A percentile compares a stretch with the other conserved stretches of the same genome.
Conservation (phyloP, 2,113 vertebrate species). For the Mastomys natalensis region DNA sequence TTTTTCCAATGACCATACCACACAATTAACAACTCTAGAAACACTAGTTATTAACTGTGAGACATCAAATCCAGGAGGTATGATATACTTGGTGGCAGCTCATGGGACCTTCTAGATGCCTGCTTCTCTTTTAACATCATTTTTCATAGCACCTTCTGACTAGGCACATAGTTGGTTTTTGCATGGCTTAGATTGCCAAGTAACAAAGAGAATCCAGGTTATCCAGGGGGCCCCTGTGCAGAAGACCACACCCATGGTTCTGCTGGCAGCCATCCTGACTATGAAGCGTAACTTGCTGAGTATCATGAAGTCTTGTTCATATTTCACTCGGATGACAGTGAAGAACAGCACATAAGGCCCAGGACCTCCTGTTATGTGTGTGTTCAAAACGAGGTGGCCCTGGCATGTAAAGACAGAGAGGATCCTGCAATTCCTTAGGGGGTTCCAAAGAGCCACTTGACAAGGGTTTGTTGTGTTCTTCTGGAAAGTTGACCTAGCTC, state of each 20-base stretch:
- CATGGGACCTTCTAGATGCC: rapidly evolving
- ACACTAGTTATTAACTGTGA: not conserved
- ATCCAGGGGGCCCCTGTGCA: too few species aligned
- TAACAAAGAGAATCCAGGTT: not conserved
- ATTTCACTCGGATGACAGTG: not conserved
- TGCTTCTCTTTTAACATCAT: not conserved
- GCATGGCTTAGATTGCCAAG: not conserved
- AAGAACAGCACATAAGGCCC: not conserved
- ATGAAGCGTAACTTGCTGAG: not conserved
- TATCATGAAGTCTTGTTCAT: not conserved
- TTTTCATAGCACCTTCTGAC: not conserved
- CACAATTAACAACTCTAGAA: not conserved
- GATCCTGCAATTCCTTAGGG: not conserved
- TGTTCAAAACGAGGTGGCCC: not conserved
- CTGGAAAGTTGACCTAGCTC: not conserved
- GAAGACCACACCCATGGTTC: rapidly evolving
- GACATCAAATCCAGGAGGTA: not conserved
- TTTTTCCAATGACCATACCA: not conserved
- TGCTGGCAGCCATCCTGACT: not conserved
- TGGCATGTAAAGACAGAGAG: rapidly evolving
- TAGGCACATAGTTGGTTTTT: not conserved
- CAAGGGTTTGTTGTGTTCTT: not conserved
- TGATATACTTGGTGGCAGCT: not conserved
- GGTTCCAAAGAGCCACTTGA: not conserved
- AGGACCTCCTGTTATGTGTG: not conserved